phyloP scores from a whole-genome alignment of 23 tunicate genomes.

The Styela plicata region DNA sequence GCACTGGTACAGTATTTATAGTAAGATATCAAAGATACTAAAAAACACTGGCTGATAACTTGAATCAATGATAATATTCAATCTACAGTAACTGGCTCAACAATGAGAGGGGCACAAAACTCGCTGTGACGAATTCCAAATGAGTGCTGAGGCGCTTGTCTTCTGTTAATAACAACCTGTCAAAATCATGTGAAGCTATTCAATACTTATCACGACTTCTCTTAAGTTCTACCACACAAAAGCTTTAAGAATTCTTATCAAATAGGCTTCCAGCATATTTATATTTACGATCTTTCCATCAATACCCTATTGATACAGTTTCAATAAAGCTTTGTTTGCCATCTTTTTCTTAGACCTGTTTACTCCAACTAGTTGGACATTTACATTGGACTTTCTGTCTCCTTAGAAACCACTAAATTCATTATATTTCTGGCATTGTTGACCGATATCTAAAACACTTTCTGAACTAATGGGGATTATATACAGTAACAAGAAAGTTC shows the following conservation, averaged over 20 bases:
- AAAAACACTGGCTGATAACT: slow-evolving; percentile 1
- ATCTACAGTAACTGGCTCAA: slow-evolving; percentile 24
- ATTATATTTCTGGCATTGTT: too few relatives aligned
- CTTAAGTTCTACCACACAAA: background rate
- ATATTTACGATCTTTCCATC: background rate
- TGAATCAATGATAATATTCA: too few relatives aligned
- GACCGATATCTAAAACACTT: too few relatives aligned
- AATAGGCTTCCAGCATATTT: background rate
- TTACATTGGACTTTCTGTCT: too few relatives aligned
- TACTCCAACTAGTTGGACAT: too few relatives aligned
- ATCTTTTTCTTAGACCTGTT: background rate
- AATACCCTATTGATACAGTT: background rate
- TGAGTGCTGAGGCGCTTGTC: slow-evolving; percentile 57
- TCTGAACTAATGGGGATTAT: too few relatives aligned
- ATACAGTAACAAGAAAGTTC: too few relatives aligned
- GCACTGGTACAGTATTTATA: background rate
- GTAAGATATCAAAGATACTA: background rate
- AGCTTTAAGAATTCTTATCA: background rate
- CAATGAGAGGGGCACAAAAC: slow-evolving; percentile 46
- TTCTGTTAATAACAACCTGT: slow-evolving; percentile 71
- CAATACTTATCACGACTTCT: background rate
- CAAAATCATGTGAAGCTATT: slow-evolving; percentile 4
- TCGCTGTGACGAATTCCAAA: slow-evolving; percentile 82
- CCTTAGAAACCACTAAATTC: background rate
- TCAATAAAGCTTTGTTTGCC: background rate